Percentiles rank a stretch among this genome's conserved stretches.
phyloP scores from a whole-genome alignment of 2,113 vertebrate species.

The Osmerus eperlanus region DNA sequence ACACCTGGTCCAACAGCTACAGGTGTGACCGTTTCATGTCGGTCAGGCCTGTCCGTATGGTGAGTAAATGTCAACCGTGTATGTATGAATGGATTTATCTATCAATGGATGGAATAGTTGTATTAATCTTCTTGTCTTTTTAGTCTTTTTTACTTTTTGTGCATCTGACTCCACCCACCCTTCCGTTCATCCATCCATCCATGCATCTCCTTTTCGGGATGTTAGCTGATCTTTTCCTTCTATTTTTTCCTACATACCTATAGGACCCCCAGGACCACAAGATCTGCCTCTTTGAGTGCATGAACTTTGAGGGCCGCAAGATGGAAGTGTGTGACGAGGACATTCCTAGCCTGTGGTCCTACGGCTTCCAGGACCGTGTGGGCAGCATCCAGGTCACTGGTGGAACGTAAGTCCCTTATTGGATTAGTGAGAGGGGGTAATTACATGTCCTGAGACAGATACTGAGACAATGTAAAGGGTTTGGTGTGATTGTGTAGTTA shows the following conservation, averaged over 20 bases:
- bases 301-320: constrained; percentile 79
- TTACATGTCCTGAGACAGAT: too few species aligned
- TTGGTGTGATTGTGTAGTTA: too few species aligned
- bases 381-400: constrained; percentile 78
- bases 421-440: too few species aligned
- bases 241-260: constrained; percentile 2
- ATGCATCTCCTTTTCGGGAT: neutral
- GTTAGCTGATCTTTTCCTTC: neutral
- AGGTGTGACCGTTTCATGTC: constrained; percentile 77
- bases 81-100: neutral
- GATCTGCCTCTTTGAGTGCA: constrained; percentile 75
- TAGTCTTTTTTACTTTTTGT: neutral
- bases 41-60: constrained; percentile 76
- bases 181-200: neutral
- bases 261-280: constrained; percentile 80
- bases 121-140: neutral
- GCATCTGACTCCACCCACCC: neutral
- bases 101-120: neutral
- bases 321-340: constrained; percentile 84
- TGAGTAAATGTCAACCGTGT: constrained; percentile 41
- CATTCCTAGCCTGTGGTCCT: constrained; percentile 80
- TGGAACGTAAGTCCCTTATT: constrained; percentile 72
- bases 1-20: constrained; percentile 83
- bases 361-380: constrained; percentile 79
- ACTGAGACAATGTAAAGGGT: too few species aligned